Percentiles rank a stretch among this genome's conserved stretches.
phyloP scores from a whole-genome alignment of 2,888 invertebrate genomes.

The Chymomyza amoena region DNA sequence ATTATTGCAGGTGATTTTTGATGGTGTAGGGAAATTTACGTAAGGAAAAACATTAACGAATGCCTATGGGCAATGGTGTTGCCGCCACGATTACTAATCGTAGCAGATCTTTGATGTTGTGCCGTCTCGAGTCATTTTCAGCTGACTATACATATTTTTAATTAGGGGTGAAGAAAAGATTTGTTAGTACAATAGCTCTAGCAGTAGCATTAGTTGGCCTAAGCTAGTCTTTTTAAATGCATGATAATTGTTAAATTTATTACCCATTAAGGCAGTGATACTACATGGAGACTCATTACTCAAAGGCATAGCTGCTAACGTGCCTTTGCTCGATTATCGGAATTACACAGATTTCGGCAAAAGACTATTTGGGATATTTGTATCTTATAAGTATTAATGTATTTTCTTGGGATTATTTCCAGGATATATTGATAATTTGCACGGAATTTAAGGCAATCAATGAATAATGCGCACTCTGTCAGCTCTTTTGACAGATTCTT shows the following conservation, averaged over 20 bases:
- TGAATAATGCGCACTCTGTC: conserved; percentile 11
- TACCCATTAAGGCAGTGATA: conserved; percentile 57
- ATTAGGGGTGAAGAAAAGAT: conserved; percentile 12
- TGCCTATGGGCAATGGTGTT: conserved; percentile 24
- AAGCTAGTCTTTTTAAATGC: conserved; percentile 30
- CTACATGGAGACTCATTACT: neutral
- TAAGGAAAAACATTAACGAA: conserved; percentile 25
- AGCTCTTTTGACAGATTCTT: conserved; percentile 52
- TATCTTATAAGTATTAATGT: too few relatives aligned
- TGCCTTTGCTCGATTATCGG: neutral
- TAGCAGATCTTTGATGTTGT: conserved; percentile 47
- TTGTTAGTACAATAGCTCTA: neutral
- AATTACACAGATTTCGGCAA: neutral
- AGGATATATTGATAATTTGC: too few relatives aligned
- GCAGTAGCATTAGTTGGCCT: neutral
- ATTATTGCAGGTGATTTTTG: conserved; percentile 57
- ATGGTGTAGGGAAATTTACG: conserved; percentile 9
- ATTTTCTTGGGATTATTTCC: too few relatives aligned
- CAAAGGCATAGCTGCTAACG: neutral
- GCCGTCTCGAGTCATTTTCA: conserved; percentile 31
- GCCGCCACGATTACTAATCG: conserved; percentile 49
- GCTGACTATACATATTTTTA: conserved; percentile 26
- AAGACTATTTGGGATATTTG: neutral
- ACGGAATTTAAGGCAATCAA: too few relatives aligned
- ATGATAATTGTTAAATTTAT: conserved; percentile 71